Percentiles rank a stretch among this genome's conserved stretches.
These are phyloP conservation scores for Ophiothrix spiculata DNA, from an alignment of 35 echinoderm and acorn worm genomes.

Conservation along the genomic window DNA sequence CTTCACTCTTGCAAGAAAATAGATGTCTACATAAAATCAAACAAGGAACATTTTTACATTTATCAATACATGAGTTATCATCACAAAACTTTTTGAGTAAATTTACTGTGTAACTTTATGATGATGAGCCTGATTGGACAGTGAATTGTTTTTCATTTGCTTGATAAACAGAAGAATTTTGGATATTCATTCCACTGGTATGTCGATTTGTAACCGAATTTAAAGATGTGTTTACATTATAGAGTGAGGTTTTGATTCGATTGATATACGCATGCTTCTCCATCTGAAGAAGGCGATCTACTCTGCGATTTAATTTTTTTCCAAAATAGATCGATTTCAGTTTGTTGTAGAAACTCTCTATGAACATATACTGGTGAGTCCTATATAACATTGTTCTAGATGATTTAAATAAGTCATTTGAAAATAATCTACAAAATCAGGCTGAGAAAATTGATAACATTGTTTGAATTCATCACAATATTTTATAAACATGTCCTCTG, in stretches of 20 bases:
- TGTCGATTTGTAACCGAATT: not conserved
- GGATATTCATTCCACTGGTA: not conserved
- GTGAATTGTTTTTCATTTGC: not conserved
- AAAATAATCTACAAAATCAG: not conserved
- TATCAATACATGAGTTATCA: not conserved
- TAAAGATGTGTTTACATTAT: not conserved
- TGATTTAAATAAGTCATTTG: not conserved
- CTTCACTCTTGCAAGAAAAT: not conserved
- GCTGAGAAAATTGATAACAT: not conserved
- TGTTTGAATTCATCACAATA: not conserved
- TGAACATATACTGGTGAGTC: not conserved
- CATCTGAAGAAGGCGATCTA: not conserved
- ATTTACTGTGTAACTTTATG: not conserved
- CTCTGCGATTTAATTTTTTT: not conserved
- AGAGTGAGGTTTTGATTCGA: not conserved
- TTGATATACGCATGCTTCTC: not conserved
- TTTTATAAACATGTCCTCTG: not conserved
- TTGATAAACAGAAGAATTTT: not conserved
- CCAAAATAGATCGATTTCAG: not conserved
- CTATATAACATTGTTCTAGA: not conserved
- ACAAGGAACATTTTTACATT: not conserved
- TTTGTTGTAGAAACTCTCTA: not conserved
- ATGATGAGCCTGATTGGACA: not conserved
- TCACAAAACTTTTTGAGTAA: not conserved
- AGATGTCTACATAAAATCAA: not conserved